Evolutionary conservation across 1,140 invertebrate species (phyloP), one percentile per base, ranked within the genome.

Genomic region (Coelopa frigida): DNA sequence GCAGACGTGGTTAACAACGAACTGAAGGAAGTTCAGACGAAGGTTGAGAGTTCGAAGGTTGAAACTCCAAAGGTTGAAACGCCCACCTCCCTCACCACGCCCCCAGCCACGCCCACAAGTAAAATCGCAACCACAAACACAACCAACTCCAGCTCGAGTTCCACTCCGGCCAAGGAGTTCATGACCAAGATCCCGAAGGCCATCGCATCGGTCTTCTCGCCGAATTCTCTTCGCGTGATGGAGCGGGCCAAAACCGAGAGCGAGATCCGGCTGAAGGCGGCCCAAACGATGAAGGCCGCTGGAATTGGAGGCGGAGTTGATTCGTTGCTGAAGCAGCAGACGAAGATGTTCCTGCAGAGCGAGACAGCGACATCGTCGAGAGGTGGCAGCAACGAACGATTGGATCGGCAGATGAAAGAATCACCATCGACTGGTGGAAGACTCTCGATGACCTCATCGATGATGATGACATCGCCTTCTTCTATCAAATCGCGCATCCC

Each of bases 141-240:
- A 22, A 20, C 11, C 41, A n/a, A 7, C 18, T 11, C 48, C 1
- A 48, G 41, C n/a, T 46, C 53, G 51, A 56, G 38, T 2, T 17
- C 0, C 52, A 43, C 42, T 11, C 29, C 27, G 12, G n/a, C 48
- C 22, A 47, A 46, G 27, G 62, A 67, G 6, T 44, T 52, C 5
- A 52, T 32, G 14, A 62, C 64, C 5, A 64, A 62, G 27, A 68
- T 68, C 32, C 64, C 64, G 14, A 68, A 68, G 35, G 61, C 64
- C 5, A 51, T 52, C n/a, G 35, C 42, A 4, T 42, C 52, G 21
- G 33, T 42, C 10, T 47, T 51, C 15, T 38, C 43, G 6, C 46
- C 20, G 27, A 46, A 41, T 31, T 48, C 44, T 21, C 38, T 45
- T 33, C 22, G 46, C 14, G 20, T 41, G 32, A 35, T 53, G 18